Evolutionary conservation across 2,888 invertebrate species (phyloP), one percentile per base, ranked within the genome.

Genomic region (Aelia acuminata): DNA sequence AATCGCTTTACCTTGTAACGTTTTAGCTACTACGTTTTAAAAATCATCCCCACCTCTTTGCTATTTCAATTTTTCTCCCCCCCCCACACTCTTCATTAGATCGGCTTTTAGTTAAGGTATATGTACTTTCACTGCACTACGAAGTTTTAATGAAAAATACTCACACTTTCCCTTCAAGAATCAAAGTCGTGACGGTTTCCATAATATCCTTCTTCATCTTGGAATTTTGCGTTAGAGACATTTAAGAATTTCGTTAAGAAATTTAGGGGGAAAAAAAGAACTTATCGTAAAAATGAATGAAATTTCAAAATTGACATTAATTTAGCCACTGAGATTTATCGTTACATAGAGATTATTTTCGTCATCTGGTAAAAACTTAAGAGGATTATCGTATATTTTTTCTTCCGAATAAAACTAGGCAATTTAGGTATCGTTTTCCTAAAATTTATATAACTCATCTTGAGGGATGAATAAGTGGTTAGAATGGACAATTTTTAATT

Each of bases 121-220:
- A n/a, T n/a, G n/a, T n/a, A n/a, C n/a, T 20, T n/a, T 18, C 0
- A 1, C 22, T n/a, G 22, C 13, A 57, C 26, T 26, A 57, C 26
- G n/a, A 2, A 13, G 13, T 57, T 57, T 26, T 10, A 57, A 57
- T 26, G 10, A 10, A 49, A 80, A n/a, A 11, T 80, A 80, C 80
- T 80, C 43, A 80, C 80, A 80, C 43, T 47, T 43, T 80, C 18
- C 80, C 80, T 35, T 80, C 80, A 43, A 80, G 8, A 13, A 80
- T 22, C n/a, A 80, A 20, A 0, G 80, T 80, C 22, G 80, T 43
- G 0, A 80, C 43, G 0, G 80, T n/a, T 1, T 80, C 80, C 80
- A 80, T 80, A n/a, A n/a, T 1, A 0, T 43, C 43, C 15, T 35
- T 47, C 43, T 80, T 80, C 80, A 47, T 80, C 11, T 0, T 70